These are phyloP conservation scores for Henicopernis longicauda DNA, from an alignment of 2,113 vertebrate species.

Conservation along the genomic window DNA sequence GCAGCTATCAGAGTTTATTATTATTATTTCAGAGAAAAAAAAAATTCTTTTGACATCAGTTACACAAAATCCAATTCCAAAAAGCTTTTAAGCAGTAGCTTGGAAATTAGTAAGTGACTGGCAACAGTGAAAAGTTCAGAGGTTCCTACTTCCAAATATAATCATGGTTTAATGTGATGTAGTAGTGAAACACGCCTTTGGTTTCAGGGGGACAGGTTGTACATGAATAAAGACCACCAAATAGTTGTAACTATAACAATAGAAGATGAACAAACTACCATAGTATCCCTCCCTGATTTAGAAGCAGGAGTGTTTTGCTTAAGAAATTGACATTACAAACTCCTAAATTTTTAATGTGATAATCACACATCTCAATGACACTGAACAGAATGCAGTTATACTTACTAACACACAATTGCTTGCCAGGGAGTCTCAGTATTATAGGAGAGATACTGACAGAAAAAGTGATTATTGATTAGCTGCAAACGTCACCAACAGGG, in stretches of 20 bases:
- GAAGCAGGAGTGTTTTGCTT: not conserved
- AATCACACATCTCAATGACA: not conserved
- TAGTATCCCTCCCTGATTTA: not conserved
- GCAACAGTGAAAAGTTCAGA: not conserved
- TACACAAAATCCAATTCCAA: not conserved
- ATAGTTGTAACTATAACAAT: not conserved
- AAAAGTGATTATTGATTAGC: not conserved
- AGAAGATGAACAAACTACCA: not conserved
- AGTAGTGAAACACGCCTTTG: not conserved
- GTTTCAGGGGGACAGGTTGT: rapidly evolving
- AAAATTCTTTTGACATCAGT: not conserved
- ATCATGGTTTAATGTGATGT: rapidly evolving
- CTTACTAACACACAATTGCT: not conserved
- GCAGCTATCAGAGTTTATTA: not conserved
- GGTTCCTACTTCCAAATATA: not conserved
- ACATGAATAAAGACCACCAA: not conserved
- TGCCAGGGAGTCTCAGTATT: not conserved
- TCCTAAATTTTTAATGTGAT: not conserved
- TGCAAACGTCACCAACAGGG: not conserved
- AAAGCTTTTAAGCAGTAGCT: not conserved
- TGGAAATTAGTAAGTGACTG: not conserved
- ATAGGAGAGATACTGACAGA: not conserved
- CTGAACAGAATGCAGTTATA: not conserved
- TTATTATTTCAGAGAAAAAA: not conserved
- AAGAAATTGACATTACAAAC: not conserved